Conservation (phyloP, 2,113 vertebrate genomes). For the Dascyllus trimaculatus region DNA sequence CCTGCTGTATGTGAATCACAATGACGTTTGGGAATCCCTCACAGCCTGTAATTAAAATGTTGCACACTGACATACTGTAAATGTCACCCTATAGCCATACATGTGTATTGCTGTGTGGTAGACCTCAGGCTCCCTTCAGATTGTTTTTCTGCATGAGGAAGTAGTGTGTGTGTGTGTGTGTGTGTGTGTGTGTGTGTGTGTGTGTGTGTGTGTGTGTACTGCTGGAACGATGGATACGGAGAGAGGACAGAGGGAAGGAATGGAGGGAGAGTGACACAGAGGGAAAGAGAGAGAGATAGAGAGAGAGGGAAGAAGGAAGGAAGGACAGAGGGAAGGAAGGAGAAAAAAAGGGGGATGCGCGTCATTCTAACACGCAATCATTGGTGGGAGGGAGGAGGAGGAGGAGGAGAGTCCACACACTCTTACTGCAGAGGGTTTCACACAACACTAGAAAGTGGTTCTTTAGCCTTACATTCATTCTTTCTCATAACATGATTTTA, state of each 20-base stretch:
- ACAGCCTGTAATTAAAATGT: slow-evolving; percentile 31
- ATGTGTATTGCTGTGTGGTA: slow-evolving; percentile 26
- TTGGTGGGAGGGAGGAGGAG: slow-evolving; percentile 62
- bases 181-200: slow-evolving; percentile 11
- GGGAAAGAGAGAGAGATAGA: not conserved
- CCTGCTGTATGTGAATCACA: too few relatives aligned
- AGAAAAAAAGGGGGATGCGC: slow-evolving; percentile 43
- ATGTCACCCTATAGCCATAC: slow-evolving; percentile 41
- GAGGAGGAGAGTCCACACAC: slow-evolving; percentile 49
- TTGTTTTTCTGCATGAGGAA: slow-evolving; percentile 27
- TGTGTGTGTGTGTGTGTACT: slow-evolving; percentile 7
- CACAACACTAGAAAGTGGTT: slow-evolving; percentile 27
- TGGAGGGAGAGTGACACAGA: slow-evolving; percentile 2
- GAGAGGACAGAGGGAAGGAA: slow-evolving; percentile 37
- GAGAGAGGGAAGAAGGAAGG: not conserved
- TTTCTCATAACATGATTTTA: not conserved
- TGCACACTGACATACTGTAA: slow-evolving; percentile 43
- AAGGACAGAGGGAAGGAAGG: too few relatives aligned
- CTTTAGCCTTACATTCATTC: not conserved
- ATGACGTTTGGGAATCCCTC: not conserved
- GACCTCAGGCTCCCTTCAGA: slow-evolving; percentile 49
- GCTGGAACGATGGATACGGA: slow-evolving; percentile 45
- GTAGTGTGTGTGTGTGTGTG: slow-evolving; percentile 21
- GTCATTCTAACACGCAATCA: slow-evolving; percentile 70
- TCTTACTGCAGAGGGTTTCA: slow-evolving; percentile 49